Evolutionary conservation across 1,140 invertebrate genomes (phyloP).

Genomic region (Aphis gossypii): DNA sequence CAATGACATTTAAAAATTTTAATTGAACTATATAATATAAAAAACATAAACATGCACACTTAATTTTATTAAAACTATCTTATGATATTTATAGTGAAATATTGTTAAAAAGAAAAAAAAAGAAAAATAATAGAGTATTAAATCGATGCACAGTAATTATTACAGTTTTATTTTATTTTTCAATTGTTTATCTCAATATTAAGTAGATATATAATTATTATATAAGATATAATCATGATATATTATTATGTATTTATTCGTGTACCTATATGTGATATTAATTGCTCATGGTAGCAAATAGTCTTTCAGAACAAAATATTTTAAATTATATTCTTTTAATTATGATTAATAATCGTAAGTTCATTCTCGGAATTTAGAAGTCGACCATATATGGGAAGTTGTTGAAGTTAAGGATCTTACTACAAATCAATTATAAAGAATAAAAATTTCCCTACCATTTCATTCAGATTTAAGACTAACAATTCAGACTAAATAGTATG

Average conservation of each 20-base stretch:
- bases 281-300: accelerated
- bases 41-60: not conserved
- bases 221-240: not conserved
- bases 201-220: not conserved
- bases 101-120: not conserved
- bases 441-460: too few relatives aligned
- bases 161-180: not conserved
- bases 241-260: not conserved
- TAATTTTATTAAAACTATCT: not conserved
- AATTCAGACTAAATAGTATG: too few relatives aligned
- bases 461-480: too few relatives aligned
- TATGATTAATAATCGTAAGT: not conserved
- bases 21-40: too few relatives aligned
- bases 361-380: not conserved
- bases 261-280: not conserved
- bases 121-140: not conserved
- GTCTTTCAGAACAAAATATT: not conserved
- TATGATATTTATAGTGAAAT: not conserved
- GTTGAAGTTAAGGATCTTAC: not conserved
- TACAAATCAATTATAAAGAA: too few relatives aligned
- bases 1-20: not conserved
- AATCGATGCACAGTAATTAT: not conserved
- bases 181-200: not conserved
- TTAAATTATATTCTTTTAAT: not conserved
- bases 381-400: not conserved